These are phyloP conservation scores for Crepidodera aurea DNA, from an alignment of 2,888 invertebrate species.

Conservation along the genomic window DNA sequence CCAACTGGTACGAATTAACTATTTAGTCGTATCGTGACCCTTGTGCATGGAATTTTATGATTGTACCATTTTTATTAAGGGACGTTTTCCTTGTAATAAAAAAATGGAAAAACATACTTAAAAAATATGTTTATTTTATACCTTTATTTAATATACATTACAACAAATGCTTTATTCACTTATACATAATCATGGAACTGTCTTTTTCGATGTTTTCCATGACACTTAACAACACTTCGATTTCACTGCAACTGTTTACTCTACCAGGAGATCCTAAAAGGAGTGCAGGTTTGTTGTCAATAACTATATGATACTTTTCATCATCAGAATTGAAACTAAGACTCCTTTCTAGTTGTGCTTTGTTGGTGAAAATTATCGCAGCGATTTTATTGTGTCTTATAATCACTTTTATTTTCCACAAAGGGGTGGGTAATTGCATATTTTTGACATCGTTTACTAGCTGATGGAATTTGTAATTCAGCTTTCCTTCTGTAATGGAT, in stretches of 20 bases:
- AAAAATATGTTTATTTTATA: too few relatives aligned
- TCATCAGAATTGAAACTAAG: conserved; percentile 47
- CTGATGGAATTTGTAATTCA: conserved; percentile 48
- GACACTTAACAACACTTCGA: conserved; percentile 50
- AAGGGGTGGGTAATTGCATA: conserved; percentile 48
- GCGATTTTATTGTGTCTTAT: conserved; percentile 49
- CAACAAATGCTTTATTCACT: conserved; percentile 22
- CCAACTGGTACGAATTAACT: too few relatives aligned
- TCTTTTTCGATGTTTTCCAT: conserved; percentile 46
- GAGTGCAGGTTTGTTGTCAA: conserved; percentile 47
- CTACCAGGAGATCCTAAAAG: conserved; percentile 46
- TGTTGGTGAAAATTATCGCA: conserved; percentile 49
- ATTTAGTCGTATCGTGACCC: too few relatives aligned
- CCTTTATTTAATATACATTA: neutral
- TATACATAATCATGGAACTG: conserved; percentile 47
- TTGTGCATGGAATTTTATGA: too few relatives aligned
- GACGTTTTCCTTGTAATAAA: too few relatives aligned
- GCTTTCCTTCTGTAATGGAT: conserved; percentile 35
- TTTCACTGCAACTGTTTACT: conserved; percentile 44
- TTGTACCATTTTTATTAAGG: too few relatives aligned
- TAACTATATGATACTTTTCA: conserved; percentile 43
- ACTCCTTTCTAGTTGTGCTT: conserved; percentile 44
- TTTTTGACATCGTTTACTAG: conserved; percentile 50
- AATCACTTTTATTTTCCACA: conserved; percentile 52
- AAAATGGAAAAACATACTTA: too few relatives aligned